Percentiles rank a stretch among this genome's conserved stretches.
These are phyloP conservation scores for Myotis daubentonii DNA, from an alignment of 2,797 vertebrate genomes.

Conservation along the genomic window DNA sequence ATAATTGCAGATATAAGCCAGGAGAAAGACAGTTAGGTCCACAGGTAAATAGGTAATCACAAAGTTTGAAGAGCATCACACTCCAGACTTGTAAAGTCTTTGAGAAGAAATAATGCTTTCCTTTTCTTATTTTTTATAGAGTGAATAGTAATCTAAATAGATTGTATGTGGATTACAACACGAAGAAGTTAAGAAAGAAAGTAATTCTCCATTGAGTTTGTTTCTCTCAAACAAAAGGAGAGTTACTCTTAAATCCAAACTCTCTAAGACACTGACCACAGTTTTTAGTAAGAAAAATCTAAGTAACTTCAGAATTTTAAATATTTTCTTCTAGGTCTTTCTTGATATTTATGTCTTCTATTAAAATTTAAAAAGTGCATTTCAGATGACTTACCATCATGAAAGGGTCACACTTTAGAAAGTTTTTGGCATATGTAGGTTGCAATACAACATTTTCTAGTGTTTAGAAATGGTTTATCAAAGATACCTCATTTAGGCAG, in stretches of 20 bases:
- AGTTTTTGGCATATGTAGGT: background rate
- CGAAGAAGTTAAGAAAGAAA: background rate
- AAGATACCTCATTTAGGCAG: constrained; percentile 18
- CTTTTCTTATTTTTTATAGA: constrained; percentile 36
- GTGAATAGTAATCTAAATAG: background rate
- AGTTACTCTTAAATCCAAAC: background rate
- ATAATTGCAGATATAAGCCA: background rate
- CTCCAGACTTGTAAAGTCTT: background rate
- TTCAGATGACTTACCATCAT: background rate
- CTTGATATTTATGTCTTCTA: background rate
- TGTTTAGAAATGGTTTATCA: background rate
- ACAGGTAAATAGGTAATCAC: background rate
- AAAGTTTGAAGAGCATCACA: background rate
- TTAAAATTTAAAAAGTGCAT: background rate
- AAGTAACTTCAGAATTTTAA: background rate
- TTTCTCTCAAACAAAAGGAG: background rate
- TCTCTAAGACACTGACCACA: background rate
- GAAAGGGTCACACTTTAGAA: background rate
- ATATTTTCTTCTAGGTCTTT: background rate
- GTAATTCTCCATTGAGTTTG: background rate
- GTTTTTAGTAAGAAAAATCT: background rate
- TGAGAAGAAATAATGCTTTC: background rate
- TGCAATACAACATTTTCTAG: background rate
- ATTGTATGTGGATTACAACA: background rate
- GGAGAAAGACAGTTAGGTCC: background rate